A percentile compares a stretch with the other conserved stretches of the same genome.
These are phyloP conservation scores for Tolmerus cingulatus DNA, from an alignment of 2,888 invertebrate genomes.

Conservation along the genomic window DNA sequence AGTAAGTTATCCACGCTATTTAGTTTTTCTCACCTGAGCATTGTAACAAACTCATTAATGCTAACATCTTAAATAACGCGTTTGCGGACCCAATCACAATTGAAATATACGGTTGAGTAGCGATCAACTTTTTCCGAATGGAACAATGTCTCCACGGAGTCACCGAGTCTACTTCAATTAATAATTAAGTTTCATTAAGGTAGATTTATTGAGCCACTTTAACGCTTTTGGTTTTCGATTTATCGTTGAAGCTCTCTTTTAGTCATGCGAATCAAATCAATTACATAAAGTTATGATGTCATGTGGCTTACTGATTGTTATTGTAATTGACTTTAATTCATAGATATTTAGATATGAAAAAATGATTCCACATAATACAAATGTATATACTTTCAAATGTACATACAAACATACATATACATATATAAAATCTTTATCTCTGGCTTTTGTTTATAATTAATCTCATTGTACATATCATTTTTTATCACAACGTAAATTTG, in stretches of 20 bases:
- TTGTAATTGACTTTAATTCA: neutral
- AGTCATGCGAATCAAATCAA: neutral
- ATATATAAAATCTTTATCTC: too few relatives aligned
- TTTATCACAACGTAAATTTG: too few relatives aligned
- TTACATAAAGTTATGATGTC: neutral
- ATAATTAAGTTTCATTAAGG: neutral
- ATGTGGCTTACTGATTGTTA: neutral
- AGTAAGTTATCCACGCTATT: slow-evolving; percentile 43
- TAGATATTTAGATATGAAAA: too few relatives aligned
- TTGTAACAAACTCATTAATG: neutral
- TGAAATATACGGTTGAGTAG: neutral
- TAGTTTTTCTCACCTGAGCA: neutral
- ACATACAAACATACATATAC: too few relatives aligned
- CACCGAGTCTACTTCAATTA: neutral
- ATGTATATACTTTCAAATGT: too few relatives aligned
- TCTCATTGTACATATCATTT: too few relatives aligned
- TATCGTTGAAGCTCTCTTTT: neutral
- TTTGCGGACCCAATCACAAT: neutral
- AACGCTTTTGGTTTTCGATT: slow-evolving; percentile 2
- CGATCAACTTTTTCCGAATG: neutral
- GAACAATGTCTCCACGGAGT: neutral
- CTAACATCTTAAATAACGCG: neutral
- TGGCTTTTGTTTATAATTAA: too few relatives aligned
- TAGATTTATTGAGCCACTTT: neutral
- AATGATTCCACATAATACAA: too few relatives aligned